Evolutionary conservation across 2,797 vertebrate species (phyloP).

Genomic region (Galago senegalensis): DNA sequence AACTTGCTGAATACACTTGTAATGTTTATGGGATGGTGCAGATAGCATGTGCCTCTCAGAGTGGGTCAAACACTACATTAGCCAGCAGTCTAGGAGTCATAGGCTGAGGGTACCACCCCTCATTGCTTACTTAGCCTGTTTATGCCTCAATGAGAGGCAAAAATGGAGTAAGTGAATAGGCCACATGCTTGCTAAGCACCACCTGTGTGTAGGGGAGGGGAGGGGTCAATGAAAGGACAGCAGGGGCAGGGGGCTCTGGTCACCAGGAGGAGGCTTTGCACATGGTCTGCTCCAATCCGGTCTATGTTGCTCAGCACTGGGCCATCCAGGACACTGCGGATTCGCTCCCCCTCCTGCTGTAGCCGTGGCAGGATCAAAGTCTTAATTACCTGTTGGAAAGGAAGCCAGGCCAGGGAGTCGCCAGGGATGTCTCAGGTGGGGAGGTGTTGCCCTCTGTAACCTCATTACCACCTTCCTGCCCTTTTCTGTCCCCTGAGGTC

Average conservation of each 20-base stretch:
- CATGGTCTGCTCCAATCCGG: slow-evolving; percentile 97
- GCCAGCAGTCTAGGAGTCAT: neutral
- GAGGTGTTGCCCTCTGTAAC: neutral
- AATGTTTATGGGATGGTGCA: neutral
- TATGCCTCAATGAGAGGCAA: neutral
- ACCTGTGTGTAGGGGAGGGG: rapidly evolving
- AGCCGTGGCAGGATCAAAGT: slow-evolving; percentile 95
- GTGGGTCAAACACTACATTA: neutral
- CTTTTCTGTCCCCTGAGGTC: slow-evolving; percentile 15
- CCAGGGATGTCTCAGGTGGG: neutral
- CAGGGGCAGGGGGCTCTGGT: slow-evolving; percentile 50
- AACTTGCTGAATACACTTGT: neutral
- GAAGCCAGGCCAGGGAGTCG: neutral
- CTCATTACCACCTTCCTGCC: neutral
- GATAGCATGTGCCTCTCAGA: neutral
- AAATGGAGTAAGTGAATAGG: neutral
- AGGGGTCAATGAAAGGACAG: neutral
- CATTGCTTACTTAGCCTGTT: neutral
- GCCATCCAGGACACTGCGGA: slow-evolving; percentile 94
- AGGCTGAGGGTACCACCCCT: neutral
- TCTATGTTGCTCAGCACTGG: slow-evolving; percentile 96
- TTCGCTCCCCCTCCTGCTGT: slow-evolving; percentile 93
- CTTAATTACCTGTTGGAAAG: slow-evolving; percentile 94
- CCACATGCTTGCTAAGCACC: neutral
- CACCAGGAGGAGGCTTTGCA: slow-evolving; percentile 96